phyloP scores from a whole-genome alignment of 2,113 vertebrate genomes.

The Paedocypris sp. region DNA sequence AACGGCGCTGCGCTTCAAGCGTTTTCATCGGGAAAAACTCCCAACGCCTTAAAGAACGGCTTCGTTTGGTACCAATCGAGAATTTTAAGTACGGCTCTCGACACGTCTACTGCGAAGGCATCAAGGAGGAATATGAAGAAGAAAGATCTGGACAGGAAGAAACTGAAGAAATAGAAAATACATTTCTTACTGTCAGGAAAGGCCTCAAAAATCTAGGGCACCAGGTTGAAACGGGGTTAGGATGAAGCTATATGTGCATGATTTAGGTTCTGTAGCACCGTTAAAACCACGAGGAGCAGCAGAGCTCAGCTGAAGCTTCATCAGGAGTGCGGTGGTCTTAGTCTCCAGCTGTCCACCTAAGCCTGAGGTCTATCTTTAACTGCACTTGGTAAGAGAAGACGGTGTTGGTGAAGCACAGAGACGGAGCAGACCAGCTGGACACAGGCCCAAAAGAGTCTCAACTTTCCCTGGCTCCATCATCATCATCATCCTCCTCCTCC shows the following conservation, averaged over 20 bases:
- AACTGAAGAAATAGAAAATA: slow-evolving; percentile 48
- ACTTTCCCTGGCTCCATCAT: slow-evolving; percentile 58
- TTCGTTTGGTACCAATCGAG: slow-evolving; percentile 13
- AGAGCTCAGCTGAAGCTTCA: slow-evolving; percentile 65
- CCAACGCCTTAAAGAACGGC: slow-evolving; percentile 16
- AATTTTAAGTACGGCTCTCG: neutral
- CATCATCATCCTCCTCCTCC: too few species aligned
- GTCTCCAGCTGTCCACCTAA: slow-evolving; percentile 23
- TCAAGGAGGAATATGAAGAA: slow-evolving; percentile 51
- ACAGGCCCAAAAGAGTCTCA: slow-evolving; percentile 32
- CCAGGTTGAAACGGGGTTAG: slow-evolving; percentile 48
- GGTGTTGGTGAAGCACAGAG: slow-evolving; percentile 59
- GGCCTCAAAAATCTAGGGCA: slow-evolving; percentile 68
- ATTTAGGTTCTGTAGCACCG: slow-evolving; percentile 76
- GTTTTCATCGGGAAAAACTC: slow-evolving; percentile 23
- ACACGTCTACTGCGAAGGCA: slow-evolving; percentile 57
- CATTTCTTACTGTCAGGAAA: slow-evolving; percentile 59
- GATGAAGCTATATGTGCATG: slow-evolving; percentile 54
- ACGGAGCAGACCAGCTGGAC: slow-evolving; percentile 46
- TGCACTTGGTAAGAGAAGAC: slow-evolving; percentile 64
- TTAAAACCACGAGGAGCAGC: slow-evolving; percentile 64
- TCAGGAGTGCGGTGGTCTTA: slow-evolving; percentile 58
- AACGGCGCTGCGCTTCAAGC: too few species aligned
- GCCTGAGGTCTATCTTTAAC: slow-evolving; percentile 53
- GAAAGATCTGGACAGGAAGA: slow-evolving; percentile 39